A percentile compares a stretch with the other conserved stretches of the same genome.
Conservation (phyloP, 2,113 vertebrate species). For the Heteronetta atricapilla region DNA sequence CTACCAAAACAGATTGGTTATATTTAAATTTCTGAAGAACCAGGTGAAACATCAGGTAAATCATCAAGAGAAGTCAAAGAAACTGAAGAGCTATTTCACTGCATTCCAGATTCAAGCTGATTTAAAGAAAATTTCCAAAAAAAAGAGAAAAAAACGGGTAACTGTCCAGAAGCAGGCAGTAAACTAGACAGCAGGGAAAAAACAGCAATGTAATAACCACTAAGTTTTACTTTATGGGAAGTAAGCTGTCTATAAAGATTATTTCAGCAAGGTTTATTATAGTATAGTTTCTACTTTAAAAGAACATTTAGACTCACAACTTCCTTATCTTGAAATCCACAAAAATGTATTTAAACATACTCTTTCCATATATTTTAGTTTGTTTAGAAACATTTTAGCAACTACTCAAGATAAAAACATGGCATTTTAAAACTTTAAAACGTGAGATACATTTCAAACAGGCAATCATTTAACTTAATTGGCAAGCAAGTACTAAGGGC, state of each 20-base stretch:
- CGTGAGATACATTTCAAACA: not conserved
- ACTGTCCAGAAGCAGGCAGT: not conserved
- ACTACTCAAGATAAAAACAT: not conserved
- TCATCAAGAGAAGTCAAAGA: not conserved
- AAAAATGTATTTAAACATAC: not conserved
- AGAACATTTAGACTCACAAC: not conserved
- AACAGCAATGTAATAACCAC: not conserved
- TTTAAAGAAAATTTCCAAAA: not conserved
- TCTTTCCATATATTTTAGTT: not conserved
- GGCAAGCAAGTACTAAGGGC: not conserved
- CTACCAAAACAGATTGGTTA: conserved; percentile 47
- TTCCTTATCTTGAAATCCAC: not conserved
- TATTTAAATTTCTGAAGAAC: conserved; percentile 16
- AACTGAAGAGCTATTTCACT: not conserved
- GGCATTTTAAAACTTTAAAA: not conserved
- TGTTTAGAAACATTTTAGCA: not conserved
- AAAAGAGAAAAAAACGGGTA: not conserved
- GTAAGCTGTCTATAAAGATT: not conserved
- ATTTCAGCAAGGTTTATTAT: not conserved
- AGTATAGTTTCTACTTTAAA: not conserved
- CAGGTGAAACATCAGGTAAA: not conserved
- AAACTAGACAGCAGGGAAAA: not conserved
- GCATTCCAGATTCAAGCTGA: not conserved
- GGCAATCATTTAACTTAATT: not conserved
- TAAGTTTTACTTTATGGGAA: not conserved